Evolutionary conservation across 2,113 vertebrate genomes (phyloP).

Genomic region (Chlorodrepanis virens): DNA sequence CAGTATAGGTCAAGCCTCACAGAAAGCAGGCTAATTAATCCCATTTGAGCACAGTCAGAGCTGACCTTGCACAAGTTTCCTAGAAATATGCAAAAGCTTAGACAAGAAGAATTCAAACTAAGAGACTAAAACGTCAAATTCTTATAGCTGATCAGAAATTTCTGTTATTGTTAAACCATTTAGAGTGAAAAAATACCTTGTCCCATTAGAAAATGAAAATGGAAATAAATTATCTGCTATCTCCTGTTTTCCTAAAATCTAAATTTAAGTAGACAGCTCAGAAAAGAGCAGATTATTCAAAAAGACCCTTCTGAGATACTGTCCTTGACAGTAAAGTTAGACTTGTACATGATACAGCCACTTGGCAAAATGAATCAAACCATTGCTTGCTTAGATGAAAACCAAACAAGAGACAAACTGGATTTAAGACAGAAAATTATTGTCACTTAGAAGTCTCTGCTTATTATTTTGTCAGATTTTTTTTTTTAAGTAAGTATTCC

Average conservation of each 20-base stretch:
- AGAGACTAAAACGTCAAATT: neutral
- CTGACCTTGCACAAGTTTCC: neutral
- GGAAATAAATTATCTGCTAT: neutral
- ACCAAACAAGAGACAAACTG: neutral
- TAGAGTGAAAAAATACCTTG: neutral
- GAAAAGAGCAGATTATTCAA: conserved; percentile 19
- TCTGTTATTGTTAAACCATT: neutral
- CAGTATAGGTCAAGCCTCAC: neutral
- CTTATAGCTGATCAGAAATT: neutral
- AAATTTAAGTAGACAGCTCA: conserved; percentile 3
- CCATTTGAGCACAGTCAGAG: neutral
- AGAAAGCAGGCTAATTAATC: conserved; percentile 37
- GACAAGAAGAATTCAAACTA: neutral
- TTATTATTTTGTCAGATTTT: neutral
- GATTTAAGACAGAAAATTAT: neutral
- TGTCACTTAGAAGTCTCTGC: neutral
- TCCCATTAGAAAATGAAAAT: neutral
- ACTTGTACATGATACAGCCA: neutral
- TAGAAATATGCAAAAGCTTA: neutral
- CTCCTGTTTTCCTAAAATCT: neutral
- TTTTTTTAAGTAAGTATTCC: neutral
- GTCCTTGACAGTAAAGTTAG: neutral
- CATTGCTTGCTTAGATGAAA: neutral
- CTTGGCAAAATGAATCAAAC: neutral
- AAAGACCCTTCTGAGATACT: neutral